phyloP scores from a whole-genome alignment of 2,888 invertebrate species.

The Plagiodera versicolora region DNA sequence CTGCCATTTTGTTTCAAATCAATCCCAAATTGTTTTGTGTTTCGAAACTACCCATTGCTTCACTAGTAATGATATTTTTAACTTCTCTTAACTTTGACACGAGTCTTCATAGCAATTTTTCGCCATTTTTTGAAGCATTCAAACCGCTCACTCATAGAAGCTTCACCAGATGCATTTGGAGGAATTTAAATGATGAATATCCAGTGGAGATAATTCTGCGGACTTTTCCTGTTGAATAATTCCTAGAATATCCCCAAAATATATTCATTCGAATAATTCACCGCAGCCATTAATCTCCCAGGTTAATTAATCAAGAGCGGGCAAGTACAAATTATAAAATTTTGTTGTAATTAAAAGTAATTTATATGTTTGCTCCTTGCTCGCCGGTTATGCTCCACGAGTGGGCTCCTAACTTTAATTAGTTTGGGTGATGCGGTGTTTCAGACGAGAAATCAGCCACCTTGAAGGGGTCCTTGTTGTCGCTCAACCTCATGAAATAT shows the following conservation, averaged over 20 bases:
- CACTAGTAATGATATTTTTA: no score
- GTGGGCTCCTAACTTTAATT: slow-evolving; percentile 39
- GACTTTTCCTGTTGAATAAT: not conserved
- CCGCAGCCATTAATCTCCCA: slow-evolving; percentile 51
- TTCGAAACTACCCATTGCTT: no score
- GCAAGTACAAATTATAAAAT: slow-evolving; percentile 56
- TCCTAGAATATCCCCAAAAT: slow-evolving; percentile 36
- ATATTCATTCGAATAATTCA: slow-evolving; percentile 50
- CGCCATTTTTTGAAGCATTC: no score
- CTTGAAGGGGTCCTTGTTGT: slow-evolving; percentile 30
- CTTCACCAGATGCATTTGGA: no score
- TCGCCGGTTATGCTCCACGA: slow-evolving; percentile 53
- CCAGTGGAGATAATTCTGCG: no score
- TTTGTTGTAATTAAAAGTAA: slow-evolving; percentile 55
- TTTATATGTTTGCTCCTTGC: slow-evolving; percentile 52
- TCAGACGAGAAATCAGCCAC: slow-evolving; percentile 26
- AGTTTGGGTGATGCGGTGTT: slow-evolving; percentile 35
- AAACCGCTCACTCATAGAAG: no score
- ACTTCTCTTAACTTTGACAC: no score
- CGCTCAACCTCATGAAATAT: slow-evolving; percentile 28
- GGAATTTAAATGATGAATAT: no score
- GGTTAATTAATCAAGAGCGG: slow-evolving; percentile 54
- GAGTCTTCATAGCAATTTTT: no score
- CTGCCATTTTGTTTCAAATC: no score
- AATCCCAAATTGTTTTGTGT: no score